A percentile compares a stretch with the other conserved stretches of the same genome.
phyloP scores from a whole-genome alignment of 64 coral and sea anemone species.

The Montipora foliosa region DNA sequence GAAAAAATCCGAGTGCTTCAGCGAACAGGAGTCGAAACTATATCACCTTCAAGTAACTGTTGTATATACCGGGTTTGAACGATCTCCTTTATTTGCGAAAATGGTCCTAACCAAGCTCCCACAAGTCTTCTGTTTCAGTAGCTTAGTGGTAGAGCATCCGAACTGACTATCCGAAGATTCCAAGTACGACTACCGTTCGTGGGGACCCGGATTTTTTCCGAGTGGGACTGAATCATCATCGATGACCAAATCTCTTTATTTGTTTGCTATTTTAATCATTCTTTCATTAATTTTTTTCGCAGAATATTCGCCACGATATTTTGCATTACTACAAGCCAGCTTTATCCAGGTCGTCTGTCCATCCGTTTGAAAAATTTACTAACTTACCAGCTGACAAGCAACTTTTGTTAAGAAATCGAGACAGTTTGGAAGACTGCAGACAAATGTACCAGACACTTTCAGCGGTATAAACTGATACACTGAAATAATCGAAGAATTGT shows the following conservation, averaged over 20 bases:
- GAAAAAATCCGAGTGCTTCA: no score
- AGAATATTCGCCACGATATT: slow-evolving; percentile 54
- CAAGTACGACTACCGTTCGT: no score
- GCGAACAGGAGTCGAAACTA: no score
- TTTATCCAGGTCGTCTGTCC: background rate
- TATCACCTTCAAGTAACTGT: no score
- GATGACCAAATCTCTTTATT: background rate
- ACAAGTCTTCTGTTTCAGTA: no score
- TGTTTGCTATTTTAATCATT: background rate
- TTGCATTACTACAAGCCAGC: slow-evolving; percentile 64
- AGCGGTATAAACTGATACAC: background rate
- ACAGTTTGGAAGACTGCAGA: slow-evolving; percentile 25
- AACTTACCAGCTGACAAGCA: slow-evolving; percentile 58
- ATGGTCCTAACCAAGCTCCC: no score
- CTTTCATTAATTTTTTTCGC: background rate
- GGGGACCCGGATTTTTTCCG: no score
- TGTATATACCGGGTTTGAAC: no score
- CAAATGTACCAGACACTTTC: slow-evolving; percentile 42
- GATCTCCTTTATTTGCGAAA: no score
- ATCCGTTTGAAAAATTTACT: slow-evolving; percentile 64
- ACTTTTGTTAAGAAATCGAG: slow-evolving; percentile 45
- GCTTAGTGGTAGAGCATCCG: no score
- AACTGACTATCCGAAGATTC: no score
- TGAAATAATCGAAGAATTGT: background rate
- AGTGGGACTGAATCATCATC: no score